Conservation (phyloP, 2,113 vertebrate genomes). For the Lagopus leucura region DNA sequence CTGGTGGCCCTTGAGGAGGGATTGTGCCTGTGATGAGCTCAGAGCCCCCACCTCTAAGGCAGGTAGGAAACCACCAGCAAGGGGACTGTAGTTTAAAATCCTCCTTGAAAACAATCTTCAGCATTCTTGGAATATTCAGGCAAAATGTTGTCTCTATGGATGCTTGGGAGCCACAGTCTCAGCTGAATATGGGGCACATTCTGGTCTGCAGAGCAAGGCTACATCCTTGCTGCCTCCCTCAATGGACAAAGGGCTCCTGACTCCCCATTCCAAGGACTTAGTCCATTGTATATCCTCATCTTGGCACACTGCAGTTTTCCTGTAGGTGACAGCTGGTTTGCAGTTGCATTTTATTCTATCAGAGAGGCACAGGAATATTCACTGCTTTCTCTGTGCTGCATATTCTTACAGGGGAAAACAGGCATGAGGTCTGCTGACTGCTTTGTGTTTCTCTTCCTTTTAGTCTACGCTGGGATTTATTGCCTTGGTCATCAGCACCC, state of each 20-base stretch:
- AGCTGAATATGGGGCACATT: neutral
- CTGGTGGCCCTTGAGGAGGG: neutral
- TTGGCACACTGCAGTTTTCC: neutral
- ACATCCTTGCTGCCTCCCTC: neutral
- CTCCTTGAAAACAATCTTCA: neutral
- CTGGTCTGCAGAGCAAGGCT: neutral
- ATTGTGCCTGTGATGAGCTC: neutral
- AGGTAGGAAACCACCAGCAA: neutral
- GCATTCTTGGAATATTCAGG: neutral
- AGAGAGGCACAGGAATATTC: neutral
- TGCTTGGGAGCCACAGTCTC: neutral
- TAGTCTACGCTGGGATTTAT: constrained; percentile 90
- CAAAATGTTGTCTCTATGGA: neutral
- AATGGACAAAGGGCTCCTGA: neutral
- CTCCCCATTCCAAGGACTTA: neutral
- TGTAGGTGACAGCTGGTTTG: neutral
- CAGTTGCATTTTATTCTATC: neutral
- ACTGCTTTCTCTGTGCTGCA: neutral
- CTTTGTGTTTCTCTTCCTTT: neutral
- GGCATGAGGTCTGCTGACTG: neutral
- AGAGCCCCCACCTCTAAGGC: neutral
- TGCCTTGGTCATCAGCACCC: constrained; percentile 84
- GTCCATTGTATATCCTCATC: neutral
- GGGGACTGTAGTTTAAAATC: neutral
- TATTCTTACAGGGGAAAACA: neutral